Evolutionary conservation across 2,797 vertebrate genomes (phyloP).

Genomic region (Periophthalmus magnuspinnatus): DNA sequence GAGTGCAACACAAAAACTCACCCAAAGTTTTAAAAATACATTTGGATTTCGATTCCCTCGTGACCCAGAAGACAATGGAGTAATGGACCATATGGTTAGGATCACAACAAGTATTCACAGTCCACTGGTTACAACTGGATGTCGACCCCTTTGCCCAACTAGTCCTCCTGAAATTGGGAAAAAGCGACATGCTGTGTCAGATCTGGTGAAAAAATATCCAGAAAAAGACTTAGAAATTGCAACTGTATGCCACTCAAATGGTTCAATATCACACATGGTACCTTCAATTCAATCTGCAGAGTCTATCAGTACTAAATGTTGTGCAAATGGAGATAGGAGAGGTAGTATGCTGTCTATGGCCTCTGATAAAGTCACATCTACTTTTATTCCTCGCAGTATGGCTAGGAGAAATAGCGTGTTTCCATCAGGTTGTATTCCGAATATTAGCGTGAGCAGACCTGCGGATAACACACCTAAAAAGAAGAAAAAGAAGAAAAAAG

Average conservation of each 20-base stretch:
- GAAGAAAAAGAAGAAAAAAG: conserved; percentile 44
- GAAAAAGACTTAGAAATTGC: conserved; percentile 46
- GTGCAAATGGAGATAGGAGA: conserved; percentile 27
- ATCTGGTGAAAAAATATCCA: conserved; percentile 75
- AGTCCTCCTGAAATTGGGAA: conserved; percentile 83
- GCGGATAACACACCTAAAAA: conserved; percentile 34
- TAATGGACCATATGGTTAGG: conserved; percentile 88
- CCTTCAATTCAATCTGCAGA: conserved; percentile 50
- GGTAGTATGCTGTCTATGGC: conserved; percentile 67
- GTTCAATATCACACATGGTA: conserved; percentile 47
- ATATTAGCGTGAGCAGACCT: conserved; percentile 78
- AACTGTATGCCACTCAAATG: conserved; percentile 63
- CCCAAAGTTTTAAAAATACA: conserved; percentile 71
- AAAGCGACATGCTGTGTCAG: conserved; percentile 76
- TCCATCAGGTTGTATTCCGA: conserved; percentile 74
- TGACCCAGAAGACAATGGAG: conserved; percentile 80
- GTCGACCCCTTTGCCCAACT: conserved; percentile 82
- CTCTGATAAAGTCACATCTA: conserved; percentile 47
- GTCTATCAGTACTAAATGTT: conserved; percentile 32
- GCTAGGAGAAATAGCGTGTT: conserved; percentile 70
- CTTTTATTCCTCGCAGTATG: conserved; percentile 63
- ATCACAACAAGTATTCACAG: conserved; percentile 85
- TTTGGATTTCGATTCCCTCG: conserved; percentile 78
- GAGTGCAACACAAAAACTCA: conserved; percentile 65
- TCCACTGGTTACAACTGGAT: conserved; percentile 83